Percentiles rank a stretch among this genome's conserved stretches.
Conservation (phyloP, 2,113 vertebrate genomes). For the Terrapene triunguis region DNA sequence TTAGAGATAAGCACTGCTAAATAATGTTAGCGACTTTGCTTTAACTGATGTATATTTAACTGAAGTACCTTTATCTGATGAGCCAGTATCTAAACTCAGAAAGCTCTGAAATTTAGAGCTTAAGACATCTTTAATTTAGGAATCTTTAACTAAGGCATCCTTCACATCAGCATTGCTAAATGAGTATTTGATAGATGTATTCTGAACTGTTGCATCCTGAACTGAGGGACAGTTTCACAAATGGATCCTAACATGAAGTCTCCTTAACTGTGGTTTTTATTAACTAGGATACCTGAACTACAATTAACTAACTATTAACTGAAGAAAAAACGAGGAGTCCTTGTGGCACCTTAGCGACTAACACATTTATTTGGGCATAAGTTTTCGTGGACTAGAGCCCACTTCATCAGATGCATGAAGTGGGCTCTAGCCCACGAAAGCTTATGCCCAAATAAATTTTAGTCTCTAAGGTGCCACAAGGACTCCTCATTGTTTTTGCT, state of each 20-base stretch:
- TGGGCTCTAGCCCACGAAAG: too few relatives aligned
- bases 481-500: too few relatives aligned
- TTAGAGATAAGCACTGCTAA: not conserved
- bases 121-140: not conserved
- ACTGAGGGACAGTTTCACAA: not conserved
- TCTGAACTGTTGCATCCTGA: not conserved
- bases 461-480: too few relatives aligned
- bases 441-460: too few relatives aligned
- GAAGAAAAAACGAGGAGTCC: too few relatives aligned
- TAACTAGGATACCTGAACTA: not conserved
- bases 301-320: not conserved
- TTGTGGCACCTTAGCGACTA: too few relatives aligned
- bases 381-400: too few relatives aligned
- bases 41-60: not conserved
- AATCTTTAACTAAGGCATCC: not conserved
- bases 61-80: fast-evolving
- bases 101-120: not conserved
- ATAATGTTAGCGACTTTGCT: not conserved
- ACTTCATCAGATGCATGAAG: too few relatives aligned
- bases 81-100: not conserved
- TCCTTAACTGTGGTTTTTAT: not conserved
- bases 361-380: too few relatives aligned
- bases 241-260: not conserved
- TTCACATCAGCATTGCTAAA: not conserved
- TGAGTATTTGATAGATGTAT: not conserved